These are phyloP conservation scores for Calyptommatus sinebrachiatus DNA, from an alignment of 2,113 vertebrate species.

Conservation along the genomic window DNA sequence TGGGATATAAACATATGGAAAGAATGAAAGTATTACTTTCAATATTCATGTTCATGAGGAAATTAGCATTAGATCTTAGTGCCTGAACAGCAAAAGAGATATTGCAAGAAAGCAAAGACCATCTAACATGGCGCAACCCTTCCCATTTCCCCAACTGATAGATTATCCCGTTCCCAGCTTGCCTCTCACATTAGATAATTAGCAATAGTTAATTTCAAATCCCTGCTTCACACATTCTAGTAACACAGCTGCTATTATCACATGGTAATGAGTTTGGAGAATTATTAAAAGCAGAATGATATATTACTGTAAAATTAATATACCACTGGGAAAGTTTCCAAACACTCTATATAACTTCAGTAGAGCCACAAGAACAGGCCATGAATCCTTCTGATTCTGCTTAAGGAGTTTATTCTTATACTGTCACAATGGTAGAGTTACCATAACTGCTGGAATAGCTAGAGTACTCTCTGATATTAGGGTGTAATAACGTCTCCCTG, in stretches of 20 bases:
- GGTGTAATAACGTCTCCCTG: too few relatives aligned
- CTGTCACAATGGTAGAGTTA: not conserved
- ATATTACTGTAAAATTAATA: not conserved
- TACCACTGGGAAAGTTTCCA: not conserved
- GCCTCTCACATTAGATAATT: conserved; percentile 17
- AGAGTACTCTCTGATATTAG: too few relatives aligned
- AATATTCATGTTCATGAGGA: not conserved
- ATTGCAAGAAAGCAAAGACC: not conserved
- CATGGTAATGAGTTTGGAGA: conserved; percentile 8
- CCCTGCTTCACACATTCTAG: conserved; percentile 5
- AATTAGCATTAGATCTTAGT: not conserved
- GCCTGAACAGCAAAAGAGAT: too few relatives aligned
- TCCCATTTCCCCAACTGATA: not conserved
- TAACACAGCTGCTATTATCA: conserved; percentile 13
- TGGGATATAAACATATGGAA: too few relatives aligned
- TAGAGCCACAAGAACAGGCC: not conserved
- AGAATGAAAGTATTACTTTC: not conserved
- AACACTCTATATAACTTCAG: not conserved
- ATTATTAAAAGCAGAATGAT: not conserved
- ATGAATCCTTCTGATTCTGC: not conserved
- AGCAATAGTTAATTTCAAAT: conserved; percentile 6
- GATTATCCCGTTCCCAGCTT: not conserved
- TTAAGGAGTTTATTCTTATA: not conserved
- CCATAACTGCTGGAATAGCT: too few relatives aligned
- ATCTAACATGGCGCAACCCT: not conserved